Evolutionary conservation across 2,888 invertebrate genomes (phyloP).

Genomic region (Drosophila neonasuta): DNA sequence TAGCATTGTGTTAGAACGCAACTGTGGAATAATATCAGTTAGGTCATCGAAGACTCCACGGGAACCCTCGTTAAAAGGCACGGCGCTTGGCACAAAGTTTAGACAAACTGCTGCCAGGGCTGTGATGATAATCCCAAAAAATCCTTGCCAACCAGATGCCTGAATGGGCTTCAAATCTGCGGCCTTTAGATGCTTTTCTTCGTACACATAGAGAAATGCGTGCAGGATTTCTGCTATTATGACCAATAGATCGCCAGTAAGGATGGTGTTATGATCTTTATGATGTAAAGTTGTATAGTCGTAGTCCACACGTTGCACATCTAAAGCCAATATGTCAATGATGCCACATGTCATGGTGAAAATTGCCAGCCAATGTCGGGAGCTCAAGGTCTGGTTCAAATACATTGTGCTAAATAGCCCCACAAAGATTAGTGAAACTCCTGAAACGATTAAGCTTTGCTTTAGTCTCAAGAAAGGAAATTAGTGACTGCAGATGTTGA

Average conservation of each 20-base stretch:
- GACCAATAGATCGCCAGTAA: conserved; percentile 91
- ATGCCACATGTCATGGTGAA: conserved; percentile 88
- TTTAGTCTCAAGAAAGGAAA: conserved; percentile 5
- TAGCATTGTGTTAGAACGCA: conserved; percentile 85
- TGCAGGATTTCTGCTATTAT: conserved; percentile 91
- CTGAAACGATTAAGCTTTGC: conserved; percentile 79
- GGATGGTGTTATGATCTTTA: conserved; percentile 85
- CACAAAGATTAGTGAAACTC: conserved; percentile 94
- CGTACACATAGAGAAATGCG: conserved; percentile 96
- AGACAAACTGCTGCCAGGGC: conserved; percentile 88
- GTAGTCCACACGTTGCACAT: conserved; percentile 82
- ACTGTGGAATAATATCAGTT: conserved; percentile 92
- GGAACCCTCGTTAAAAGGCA: conserved; percentile 90
- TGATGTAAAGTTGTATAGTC: conserved; percentile 59
- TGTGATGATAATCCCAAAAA: conserved; percentile 88
- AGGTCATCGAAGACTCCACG: conserved; percentile 91
- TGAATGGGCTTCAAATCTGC: conserved; percentile 94
- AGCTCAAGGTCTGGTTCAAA: conserved; percentile 86
- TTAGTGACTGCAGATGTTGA: not conserved
- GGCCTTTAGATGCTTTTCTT: conserved; percentile 93
- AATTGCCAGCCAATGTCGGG: conserved; percentile 90
- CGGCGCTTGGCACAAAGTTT: conserved; percentile 89
- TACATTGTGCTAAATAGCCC: conserved; percentile 93
- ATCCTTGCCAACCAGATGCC: conserved; percentile 96
- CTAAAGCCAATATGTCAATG: conserved; percentile 88